phyloP scores from a whole-genome alignment of 2,113 vertebrate genomes.

The Gobius niger region DNA sequence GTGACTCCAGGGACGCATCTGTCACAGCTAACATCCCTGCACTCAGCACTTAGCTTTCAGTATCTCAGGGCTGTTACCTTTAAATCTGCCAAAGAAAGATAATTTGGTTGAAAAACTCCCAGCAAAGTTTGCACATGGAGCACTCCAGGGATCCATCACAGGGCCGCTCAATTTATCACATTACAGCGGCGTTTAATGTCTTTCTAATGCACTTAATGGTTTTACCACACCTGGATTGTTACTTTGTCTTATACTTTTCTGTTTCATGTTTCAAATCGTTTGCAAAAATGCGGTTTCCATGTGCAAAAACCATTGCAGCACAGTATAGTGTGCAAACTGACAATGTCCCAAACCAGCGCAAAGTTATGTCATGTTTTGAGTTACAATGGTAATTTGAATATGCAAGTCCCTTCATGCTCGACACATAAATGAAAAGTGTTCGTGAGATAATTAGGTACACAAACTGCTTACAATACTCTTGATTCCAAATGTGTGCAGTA shows the following conservation, averaged over 20 bases:
- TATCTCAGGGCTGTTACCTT: conserved; percentile 1
- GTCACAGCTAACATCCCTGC: neutral
- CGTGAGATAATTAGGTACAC: neutral
- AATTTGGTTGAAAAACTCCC: conserved; percentile 2
- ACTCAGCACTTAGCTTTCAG: conserved; percentile 7
- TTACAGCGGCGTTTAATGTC: neutral
- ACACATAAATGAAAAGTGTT: neutral
- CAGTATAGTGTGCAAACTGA: too few relatives aligned
- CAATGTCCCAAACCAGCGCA: too few relatives aligned
- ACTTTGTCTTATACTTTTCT: neutral
- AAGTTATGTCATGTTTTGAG: too few relatives aligned
- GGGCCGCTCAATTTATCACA: neutral
- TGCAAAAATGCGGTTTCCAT: too few relatives aligned
- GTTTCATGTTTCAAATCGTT: neutral
- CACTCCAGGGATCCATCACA: conserved; percentile 1
- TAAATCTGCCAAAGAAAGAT: conserved; percentile 9
- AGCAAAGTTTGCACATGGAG: neutral
- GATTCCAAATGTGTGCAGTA: neutral
- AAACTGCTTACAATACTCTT: neutral
- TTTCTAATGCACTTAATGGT: neutral
- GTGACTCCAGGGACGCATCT: conserved; percentile 4
- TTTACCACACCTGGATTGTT: neutral
- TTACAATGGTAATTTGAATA: too few relatives aligned
- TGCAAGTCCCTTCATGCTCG: too few relatives aligned
- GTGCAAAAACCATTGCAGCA: too few relatives aligned